A percentile compares a stretch with the other conserved stretches of the same genome.
phyloP scores from a whole-genome alignment of 2,888 invertebrate species.

The Acleris holmiana region DNA sequence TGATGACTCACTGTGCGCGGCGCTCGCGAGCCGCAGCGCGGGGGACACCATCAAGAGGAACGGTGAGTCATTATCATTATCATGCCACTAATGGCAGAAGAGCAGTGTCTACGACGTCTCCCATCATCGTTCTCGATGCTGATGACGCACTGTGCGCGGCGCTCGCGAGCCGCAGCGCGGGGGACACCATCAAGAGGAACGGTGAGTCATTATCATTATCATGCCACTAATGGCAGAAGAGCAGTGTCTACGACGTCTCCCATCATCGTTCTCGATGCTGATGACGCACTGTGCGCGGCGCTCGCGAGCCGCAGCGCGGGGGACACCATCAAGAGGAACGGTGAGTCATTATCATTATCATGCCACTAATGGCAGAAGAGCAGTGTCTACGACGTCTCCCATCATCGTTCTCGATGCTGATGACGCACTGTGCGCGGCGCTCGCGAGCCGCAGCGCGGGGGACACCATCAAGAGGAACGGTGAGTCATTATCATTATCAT shows the following conservation, averaged over 20 bases:
- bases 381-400: conserved; percentile 61
- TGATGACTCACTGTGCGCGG: conserved; percentile 66
- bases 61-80: conserved; percentile 48
- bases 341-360: neutral
- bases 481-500: conserved; percentile 42
- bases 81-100: conserved; percentile 32
- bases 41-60: conserved; percentile 67
- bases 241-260: no score
- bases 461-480: conserved; percentile 67
- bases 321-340: no score
- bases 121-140: conserved; percentile 62
- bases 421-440: conserved; percentile 62
- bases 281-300: no score
- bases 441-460: conserved; percentile 54
- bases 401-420: conserved; percentile 66
- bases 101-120: conserved; percentile 60
- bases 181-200: conserved; percentile 65
- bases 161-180: conserved; percentile 54
- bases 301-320: no score
- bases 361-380: conserved; percentile 36
- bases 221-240: no score
- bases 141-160: no score
- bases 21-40: conserved; percentile 51
- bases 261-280: no score
- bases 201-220: conserved; percentile 51